phyloP scores from a whole-genome alignment of 2,797 vertebrate species.

The Coendou prehensilis region DNA sequence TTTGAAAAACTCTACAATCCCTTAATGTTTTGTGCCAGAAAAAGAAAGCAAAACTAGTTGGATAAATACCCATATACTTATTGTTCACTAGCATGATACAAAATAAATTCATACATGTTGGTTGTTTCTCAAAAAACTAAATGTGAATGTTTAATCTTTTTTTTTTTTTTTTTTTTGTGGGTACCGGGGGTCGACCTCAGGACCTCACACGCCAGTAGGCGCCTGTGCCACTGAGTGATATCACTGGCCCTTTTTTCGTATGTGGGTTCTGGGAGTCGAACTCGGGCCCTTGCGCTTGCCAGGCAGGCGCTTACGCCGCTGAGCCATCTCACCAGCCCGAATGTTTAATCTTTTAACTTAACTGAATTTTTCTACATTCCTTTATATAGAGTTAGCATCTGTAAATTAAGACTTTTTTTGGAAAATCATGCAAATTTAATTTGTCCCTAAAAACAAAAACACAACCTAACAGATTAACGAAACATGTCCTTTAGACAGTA shows the following conservation, averaged over 20 bases:
- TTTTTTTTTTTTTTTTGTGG: no score
- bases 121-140: slow-evolving; percentile 75
- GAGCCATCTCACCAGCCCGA: no score
- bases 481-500: slow-evolving; percentile 79
- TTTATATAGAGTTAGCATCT: slow-evolving; percentile 83
- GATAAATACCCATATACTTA: slow-evolving; percentile 49
- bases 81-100: slow-evolving; percentile 66
- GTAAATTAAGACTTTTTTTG: slow-evolving; percentile 82
- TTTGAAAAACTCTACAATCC: slow-evolving; percentile 66
- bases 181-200: no score
- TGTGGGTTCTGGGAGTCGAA: no score
- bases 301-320: no score
- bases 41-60: slow-evolving; percentile 78
- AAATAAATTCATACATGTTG: slow-evolving; percentile 75
- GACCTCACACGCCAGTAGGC: no score
- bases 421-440: slow-evolving; percentile 85
- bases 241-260: no score
- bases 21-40: slow-evolving; percentile 75
- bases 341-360: slow-evolving; percentile 80
- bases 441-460: slow-evolving; percentile 84
- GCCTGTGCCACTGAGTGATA: no score
- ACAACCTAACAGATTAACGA: slow-evolving; percentile 84
- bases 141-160: slow-evolving; percentile 79
- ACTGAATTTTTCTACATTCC: slow-evolving; percentile 80
- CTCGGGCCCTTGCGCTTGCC: no score